Conservation (phyloP, 2,888 invertebrate genomes). For the Sepiola atlantica region DNA sequence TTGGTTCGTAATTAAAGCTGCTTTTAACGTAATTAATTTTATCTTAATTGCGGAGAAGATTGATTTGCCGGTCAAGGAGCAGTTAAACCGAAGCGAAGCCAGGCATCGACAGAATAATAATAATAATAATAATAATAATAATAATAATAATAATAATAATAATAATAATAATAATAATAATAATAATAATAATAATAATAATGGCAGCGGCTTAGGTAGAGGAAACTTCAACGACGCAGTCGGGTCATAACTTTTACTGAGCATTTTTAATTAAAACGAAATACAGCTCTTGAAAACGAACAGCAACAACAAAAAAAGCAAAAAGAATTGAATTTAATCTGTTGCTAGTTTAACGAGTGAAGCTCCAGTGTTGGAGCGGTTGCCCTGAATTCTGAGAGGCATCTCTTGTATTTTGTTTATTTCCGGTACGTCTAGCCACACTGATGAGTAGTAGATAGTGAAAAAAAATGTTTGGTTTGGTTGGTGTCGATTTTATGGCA, state of each 20-base stretch:
- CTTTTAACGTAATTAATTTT: conserved; percentile 22
- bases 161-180: no score
- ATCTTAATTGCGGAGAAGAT: background rate
- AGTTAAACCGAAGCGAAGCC: background rate
- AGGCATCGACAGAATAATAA: background rate
- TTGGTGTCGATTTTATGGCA: no score
- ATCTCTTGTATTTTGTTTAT: no score
- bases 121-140: no score
- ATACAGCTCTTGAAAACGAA: background rate
- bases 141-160: no score
- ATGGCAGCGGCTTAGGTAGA: background rate
- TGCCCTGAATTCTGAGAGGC: background rate
- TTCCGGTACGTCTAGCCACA: no score
- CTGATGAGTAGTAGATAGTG: no score
- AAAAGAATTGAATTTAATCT: background rate
- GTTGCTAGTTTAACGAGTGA: background rate
- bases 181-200: no score
- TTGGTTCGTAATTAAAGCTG: background rate
- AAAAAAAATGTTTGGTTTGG: no score
- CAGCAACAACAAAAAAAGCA: no score
- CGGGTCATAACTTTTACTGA: background rate
- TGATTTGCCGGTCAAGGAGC: conserved; percentile 32
- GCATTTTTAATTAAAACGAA: background rate
- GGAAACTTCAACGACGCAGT: background rate
- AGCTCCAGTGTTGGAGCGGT: background rate